phyloP scores from a whole-genome alignment of 64 coral and sea anemone genomes.

The Pocillopora damicornis region DNA sequence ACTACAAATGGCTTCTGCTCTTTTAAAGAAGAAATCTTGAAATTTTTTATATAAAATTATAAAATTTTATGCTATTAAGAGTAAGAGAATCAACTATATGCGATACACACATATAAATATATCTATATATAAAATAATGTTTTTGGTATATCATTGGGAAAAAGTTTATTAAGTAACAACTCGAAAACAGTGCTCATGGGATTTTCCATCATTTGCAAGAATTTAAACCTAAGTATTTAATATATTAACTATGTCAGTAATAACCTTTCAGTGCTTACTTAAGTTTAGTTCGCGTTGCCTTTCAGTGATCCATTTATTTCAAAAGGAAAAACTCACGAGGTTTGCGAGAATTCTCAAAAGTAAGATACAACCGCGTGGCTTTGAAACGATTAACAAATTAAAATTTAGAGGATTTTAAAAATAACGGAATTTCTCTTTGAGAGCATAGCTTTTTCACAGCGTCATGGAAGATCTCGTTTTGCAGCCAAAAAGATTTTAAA shows the following conservation, averaged over 20 bases:
- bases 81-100: slow-evolving; percentile 14
- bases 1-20: slow-evolving; percentile 15
- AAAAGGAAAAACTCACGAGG: background rate
- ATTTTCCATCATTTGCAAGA: background rate
- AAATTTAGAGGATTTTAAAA: background rate
- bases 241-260: slow-evolving; percentile 3
- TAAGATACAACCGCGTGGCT: background rate
- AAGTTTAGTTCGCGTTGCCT: slow-evolving; percentile 17
- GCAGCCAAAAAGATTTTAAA: slow-evolving; percentile 30
- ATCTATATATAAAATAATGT: slow-evolving; percentile 9
- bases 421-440: background rate
- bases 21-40: slow-evolving; percentile 18
- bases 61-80: slow-evolving; percentile 39
- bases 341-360: background rate
- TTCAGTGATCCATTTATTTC: slow-evolving; percentile 10
- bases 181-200: background rate
- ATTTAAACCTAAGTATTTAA: slow-evolving; percentile 29
- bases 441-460: background rate
- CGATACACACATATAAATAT: background rate
- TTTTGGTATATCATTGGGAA: slow-evolving; percentile 27
- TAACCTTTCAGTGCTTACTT: background rate
- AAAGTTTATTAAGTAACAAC: slow-evolving; percentile 14
- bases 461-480: slow-evolving; percentile 21
- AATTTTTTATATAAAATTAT: slow-evolving; percentile 36
- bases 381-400: background rate